These are phyloP conservation scores for Zeus faber DNA, from an alignment of 2,113 vertebrate species.

Conservation along the genomic window DNA sequence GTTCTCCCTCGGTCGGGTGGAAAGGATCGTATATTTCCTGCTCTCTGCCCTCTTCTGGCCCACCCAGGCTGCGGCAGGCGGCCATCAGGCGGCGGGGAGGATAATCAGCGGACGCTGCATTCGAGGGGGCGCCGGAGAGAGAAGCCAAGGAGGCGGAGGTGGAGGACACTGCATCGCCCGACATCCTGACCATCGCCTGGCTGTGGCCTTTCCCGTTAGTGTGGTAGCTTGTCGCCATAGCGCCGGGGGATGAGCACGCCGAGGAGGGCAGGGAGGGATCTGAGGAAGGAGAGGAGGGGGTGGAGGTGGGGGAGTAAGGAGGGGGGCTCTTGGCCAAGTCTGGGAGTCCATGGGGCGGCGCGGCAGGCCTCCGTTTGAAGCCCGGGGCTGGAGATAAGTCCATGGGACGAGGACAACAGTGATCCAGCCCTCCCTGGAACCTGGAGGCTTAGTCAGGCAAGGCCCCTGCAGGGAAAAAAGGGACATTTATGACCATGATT, in stretches of 20 bases:
- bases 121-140: slow-evolving; percentile 15
- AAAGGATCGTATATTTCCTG: slow-evolving; percentile 87
- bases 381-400: slow-evolving; percentile 46
- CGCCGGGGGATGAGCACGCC: slow-evolving; percentile 53
- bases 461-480: background rate
- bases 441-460: slow-evolving; percentile 12
- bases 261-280: slow-evolving; percentile 58
- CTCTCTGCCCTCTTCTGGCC: slow-evolving; percentile 36
- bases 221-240: slow-evolving; percentile 42
- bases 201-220: slow-evolving; percentile 45
- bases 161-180: slow-evolving; percentile 56
- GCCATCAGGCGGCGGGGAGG: slow-evolving; percentile 27
- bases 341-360: slow-evolving; percentile 36
- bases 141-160: slow-evolving; percentile 55
- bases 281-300: slow-evolving; percentile 64
- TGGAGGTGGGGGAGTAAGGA: slow-evolving; percentile 56
- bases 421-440: slow-evolving; percentile 35
- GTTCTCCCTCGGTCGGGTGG: slow-evolving; percentile 80
- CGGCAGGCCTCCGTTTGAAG: slow-evolving; percentile 56
- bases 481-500: no score
- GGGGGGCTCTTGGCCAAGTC: slow-evolving; percentile 60
- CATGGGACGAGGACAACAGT: slow-evolving; percentile 49
- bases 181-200: slow-evolving; percentile 32
- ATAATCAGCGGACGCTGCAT: slow-evolving; percentile 26
- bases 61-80: slow-evolving; percentile 16